These are phyloP conservation scores for Grallaria varia DNA, from an alignment of 2,113 vertebrate species.

Conservation along the genomic window DNA sequence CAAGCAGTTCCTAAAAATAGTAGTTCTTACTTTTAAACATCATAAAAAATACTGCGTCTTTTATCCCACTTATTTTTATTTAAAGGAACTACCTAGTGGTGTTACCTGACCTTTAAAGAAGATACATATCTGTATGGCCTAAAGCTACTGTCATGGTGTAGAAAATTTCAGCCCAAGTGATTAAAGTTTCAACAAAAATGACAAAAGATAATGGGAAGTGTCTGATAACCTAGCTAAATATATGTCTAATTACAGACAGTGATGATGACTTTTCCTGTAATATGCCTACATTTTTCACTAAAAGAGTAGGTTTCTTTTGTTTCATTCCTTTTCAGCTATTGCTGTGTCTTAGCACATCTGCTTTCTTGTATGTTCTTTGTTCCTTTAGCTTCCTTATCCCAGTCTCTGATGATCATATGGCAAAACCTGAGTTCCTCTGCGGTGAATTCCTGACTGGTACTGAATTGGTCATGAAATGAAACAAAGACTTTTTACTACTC, in stretches of 20 bases:
- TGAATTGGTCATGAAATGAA: not conserved
- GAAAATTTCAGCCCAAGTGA: not conserved
- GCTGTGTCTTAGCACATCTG: not conserved
- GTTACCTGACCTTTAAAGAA: not conserved
- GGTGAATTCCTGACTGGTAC: not conserved
- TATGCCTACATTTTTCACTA: not conserved
- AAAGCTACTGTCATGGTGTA: not conserved
- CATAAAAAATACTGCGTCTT: not conserved
- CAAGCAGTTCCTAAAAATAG: not conserved
- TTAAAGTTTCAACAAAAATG: constrained; percentile 32
- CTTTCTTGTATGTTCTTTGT: not conserved
- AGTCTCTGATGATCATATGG: not conserved
- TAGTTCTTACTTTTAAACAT: not conserved
- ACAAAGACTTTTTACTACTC: not conserved
- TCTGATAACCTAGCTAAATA: constrained; percentile 16
- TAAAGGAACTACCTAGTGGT: not conserved
- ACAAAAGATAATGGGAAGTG: constrained; percentile 4
- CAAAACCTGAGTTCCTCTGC: not conserved
- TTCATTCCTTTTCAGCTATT: not conserved
- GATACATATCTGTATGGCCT: not conserved
- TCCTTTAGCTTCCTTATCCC: not conserved
- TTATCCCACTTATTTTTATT: not conserved
- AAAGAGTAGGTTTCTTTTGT: not conserved
- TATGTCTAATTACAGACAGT: not conserved
- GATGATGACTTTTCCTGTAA: not conserved